Percentiles rank a stretch among this genome's conserved stretches.
Conservation (phyloP, 2,888 invertebrate genomes). For the Epinotia demarniana region DNA sequence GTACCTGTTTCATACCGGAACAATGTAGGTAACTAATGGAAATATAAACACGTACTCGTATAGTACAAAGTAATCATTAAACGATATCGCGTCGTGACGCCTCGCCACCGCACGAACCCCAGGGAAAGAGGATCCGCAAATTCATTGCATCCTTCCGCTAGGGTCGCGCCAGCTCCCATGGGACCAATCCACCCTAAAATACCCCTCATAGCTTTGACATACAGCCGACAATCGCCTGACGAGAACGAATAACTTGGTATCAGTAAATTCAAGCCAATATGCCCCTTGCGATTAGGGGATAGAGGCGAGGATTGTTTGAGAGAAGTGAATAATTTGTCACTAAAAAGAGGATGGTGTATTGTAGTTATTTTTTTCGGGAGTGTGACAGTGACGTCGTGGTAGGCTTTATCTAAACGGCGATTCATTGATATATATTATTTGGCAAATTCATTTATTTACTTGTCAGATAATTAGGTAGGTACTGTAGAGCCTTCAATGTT, state of each 20-base stretch:
- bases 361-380: conserved; percentile 23
- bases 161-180: conserved; percentile 49
- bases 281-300: neutral
- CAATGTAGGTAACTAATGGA: neutral
- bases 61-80: neutral
- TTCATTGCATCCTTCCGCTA: conserved; percentile 68
- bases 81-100: neutral
- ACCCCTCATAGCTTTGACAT: conserved; percentile 1
- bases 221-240: conserved; percentile 7
- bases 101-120: conserved; percentile 45
- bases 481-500: neutral
- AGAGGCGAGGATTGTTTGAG: conserved; percentile 7
- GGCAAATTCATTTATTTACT: neutral
- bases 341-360: conserved; percentile 18
- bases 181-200: conserved; percentile 10
- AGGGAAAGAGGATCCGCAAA: conserved; percentile 56
- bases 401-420: neutral
- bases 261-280: neutral
- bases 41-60: neutral
- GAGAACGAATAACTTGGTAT: neutral
- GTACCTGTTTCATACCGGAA: no score
- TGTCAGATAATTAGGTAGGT: no score
- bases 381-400: conserved; percentile 14
- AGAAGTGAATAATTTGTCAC: neutral
- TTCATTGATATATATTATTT: conserved; percentile 2